phyloP scores from a whole-genome alignment of 2,113 vertebrate genomes.

The Speoplatyrhinus poulsoni region DNA sequence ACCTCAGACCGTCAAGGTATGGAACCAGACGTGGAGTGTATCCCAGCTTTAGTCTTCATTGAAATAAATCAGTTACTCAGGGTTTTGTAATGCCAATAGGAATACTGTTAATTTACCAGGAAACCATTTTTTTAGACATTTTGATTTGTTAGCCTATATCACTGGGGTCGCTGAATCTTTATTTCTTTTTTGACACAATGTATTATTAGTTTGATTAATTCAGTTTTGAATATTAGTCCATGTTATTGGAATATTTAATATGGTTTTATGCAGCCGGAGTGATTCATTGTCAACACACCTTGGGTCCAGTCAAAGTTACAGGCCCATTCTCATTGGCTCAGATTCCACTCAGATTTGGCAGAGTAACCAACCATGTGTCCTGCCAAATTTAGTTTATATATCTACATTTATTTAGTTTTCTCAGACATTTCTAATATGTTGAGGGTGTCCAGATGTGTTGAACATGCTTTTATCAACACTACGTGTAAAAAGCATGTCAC shows the following conservation, averaged over 20 bases:
- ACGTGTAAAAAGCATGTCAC: too few species aligned
- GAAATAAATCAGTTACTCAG: constrained; percentile 75
- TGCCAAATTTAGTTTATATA: constrained; percentile 47
- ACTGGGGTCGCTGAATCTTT: constrained; percentile 59
- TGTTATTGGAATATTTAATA: constrained; percentile 69
- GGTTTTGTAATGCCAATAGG: constrained; percentile 77
- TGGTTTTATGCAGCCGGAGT: constrained; percentile 60
- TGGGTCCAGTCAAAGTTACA: constrained; percentile 21
- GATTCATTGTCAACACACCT: constrained; percentile 44
- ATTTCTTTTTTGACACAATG: constrained; percentile 47
- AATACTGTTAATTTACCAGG: constrained; percentile 57
- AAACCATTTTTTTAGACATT: constrained; percentile 39
- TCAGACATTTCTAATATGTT: constrained; percentile 12
- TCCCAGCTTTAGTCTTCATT: constrained; percentile 52
- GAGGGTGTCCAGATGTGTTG: too few species aligned
- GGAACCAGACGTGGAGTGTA: constrained; percentile 24
- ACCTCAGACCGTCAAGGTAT: constrained; percentile 31
- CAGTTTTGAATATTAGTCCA: constrained; percentile 57
- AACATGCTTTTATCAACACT: too few species aligned
- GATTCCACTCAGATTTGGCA: constrained; percentile 24
- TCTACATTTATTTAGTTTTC: not conserved
- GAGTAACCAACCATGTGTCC: constrained; percentile 48
- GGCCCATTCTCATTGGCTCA: constrained; percentile 35
- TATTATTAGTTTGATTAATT: constrained; percentile 46
- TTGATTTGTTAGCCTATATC: constrained; percentile 52